A percentile compares a stretch with the other conserved stretches of the same genome.
These are phyloP conservation scores for Proisotoma minuta DNA, from an alignment of 2,888 invertebrate species.

Conservation along the genomic window DNA sequence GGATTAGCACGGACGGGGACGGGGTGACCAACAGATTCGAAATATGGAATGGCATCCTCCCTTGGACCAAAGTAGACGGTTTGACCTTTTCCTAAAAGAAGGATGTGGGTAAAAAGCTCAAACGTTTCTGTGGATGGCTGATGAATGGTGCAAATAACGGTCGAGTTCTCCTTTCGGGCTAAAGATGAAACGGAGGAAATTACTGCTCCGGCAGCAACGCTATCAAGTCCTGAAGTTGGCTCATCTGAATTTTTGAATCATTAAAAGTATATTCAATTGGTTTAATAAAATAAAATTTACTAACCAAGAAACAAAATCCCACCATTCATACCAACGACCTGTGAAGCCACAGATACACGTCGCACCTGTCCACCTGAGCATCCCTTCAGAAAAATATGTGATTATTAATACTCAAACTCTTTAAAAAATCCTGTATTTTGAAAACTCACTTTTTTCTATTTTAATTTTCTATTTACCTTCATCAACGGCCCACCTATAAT, in stretches of 20 bases:
- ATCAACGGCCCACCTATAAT: not conserved
- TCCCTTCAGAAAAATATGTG: no score
- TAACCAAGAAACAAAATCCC: slow-evolving; percentile 10
- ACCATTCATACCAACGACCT: not conserved
- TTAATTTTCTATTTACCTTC: no score
- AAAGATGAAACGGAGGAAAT: not conserved
- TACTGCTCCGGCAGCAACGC: slow-evolving; percentile 1
- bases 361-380: slow-evolving; percentile 11
- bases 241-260: not conserved
- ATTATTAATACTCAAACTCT: no score
- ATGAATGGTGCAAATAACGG: slow-evolving; percentile 8
- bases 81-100: not conserved
- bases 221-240: slow-evolving; percentile 6
- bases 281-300: not conserved
- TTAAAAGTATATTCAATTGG: not conserved
- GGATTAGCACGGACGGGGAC: not conserved
- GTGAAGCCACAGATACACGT: slow-evolving; percentile 3
- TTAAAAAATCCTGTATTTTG: no score
- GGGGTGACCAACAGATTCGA: slow-evolving; percentile 1
- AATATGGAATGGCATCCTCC: slow-evolving; percentile 1
- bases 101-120: slow-evolving; percentile 4
- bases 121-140: slow-evolving; percentile 7
- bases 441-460: no score
- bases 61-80: slow-evolving; percentile 1
- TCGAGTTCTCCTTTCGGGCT: not conserved